A percentile compares a stretch with the other conserved stretches of the same genome.
Conservation (phyloP, 2,113 vertebrate species). For the Thomomys bottae region DNA sequence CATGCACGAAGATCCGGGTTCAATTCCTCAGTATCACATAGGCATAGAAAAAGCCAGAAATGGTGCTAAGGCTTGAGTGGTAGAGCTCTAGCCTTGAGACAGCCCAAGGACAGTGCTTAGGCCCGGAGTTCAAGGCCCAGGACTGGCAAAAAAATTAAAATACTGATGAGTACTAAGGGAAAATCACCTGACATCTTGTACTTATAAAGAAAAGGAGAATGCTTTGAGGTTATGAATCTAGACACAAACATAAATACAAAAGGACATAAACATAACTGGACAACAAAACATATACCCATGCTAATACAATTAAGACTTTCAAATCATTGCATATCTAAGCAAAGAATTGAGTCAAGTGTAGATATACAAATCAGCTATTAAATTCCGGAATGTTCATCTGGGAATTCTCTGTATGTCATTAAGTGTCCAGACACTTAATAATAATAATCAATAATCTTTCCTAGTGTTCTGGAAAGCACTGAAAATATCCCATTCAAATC, state of each 20-base stretch:
- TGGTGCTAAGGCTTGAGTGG: no score
- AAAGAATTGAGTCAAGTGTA: slow-evolving; percentile 25
- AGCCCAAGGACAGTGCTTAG: no score
- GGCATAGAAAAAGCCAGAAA: no score
- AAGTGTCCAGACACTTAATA: not conserved
- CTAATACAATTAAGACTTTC: slow-evolving; percentile 15
- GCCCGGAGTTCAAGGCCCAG: no score
- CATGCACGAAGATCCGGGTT: no score
- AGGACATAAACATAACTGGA: not conserved
- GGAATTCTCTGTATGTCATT: slow-evolving; percentile 59
- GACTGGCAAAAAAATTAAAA: slow-evolving; percentile 23
- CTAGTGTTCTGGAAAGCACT: not conserved
- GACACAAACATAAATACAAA: slow-evolving; percentile 14
- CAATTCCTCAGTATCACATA: no score
- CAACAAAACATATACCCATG: slow-evolving; percentile 5
- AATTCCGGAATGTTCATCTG: not conserved
- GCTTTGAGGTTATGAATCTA: slow-evolving; percentile 10
- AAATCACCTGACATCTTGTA: slow-evolving; percentile 20
- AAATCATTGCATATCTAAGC: slow-evolving; percentile 1
- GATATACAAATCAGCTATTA: slow-evolving; percentile 14
- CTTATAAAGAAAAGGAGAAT: not conserved
- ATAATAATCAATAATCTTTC: slow-evolving; percentile 27
- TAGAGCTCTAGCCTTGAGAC: no score
- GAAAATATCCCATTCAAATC: slow-evolving; percentile 57
- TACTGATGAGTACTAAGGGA: slow-evolving; percentile 12